Conservation (phyloP, 1,140 invertebrate genomes). For the Lepidurus packardi region DNA sequence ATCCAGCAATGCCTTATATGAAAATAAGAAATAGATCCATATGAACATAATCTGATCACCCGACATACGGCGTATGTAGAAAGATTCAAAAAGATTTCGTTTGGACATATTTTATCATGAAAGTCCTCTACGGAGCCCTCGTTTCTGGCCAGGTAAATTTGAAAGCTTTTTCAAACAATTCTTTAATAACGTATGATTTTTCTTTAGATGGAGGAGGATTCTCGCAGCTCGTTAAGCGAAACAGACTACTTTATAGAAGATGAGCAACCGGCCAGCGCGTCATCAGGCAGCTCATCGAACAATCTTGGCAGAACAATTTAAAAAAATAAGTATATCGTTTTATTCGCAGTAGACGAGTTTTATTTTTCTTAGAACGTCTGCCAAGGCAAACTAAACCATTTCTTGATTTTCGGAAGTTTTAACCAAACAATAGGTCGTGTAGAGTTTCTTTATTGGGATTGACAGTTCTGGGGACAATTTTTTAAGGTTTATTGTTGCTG, state of each 20-base stretch:
- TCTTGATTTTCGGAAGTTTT: background rate
- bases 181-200: background rate
- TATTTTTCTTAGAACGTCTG: background rate
- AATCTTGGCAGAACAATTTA: background rate
- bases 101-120: slow-evolving; percentile 92
- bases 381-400: background rate
- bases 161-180: slow-evolving; percentile 1
- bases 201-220: slow-evolving; percentile 34
- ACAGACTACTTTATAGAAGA: background rate
- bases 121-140: slow-evolving; percentile 76
- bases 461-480: background rate
- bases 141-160: slow-evolving; percentile 65
- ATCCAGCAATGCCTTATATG: too few relatives aligned
- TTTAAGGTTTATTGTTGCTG: background rate
- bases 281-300: background rate
- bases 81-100: slow-evolving; percentile 56
- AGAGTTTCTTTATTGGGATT: background rate
- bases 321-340: background rate
- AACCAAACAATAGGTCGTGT: slow-evolving; percentile 2
- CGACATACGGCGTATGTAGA: too few relatives aligned
- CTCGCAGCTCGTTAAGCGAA: slow-evolving; percentile 31
- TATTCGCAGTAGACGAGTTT: background rate
- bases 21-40: too few relatives aligned
- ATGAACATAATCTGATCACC: too few relatives aligned
- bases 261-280: background rate